phyloP scores from a whole-genome alignment of 2,113 vertebrate species.

The Arenaria interpres region DNA sequence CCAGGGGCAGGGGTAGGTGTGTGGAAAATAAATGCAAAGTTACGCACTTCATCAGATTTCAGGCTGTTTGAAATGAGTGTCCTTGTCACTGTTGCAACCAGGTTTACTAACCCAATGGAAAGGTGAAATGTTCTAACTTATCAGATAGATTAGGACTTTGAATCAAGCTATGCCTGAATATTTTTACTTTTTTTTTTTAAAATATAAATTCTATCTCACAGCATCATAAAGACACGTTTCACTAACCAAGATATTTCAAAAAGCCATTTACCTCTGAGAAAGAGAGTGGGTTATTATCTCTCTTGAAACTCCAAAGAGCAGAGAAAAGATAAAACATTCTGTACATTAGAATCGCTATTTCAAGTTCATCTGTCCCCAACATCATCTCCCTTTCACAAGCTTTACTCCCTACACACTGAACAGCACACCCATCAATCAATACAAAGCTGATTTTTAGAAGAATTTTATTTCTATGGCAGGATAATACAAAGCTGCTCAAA shows the following conservation, averaged over 20 bases:
- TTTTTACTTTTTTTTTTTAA: too few species aligned
- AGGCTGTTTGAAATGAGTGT: background rate
- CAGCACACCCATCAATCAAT: background rate
- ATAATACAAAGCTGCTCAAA: constrained; percentile 51
- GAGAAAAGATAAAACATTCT: background rate
- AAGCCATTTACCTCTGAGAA: background rate
- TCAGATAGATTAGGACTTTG: background rate
- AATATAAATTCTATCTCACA: background rate
- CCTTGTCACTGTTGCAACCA: background rate
- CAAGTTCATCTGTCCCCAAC: background rate
- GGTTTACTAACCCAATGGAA: background rate
- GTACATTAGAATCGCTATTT: background rate
- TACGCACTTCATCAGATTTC: background rate
- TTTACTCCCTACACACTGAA: background rate
- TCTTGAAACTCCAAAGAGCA: background rate
- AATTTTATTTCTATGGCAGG: constrained; percentile 66
- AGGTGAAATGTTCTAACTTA: background rate
- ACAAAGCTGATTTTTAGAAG: background rate
- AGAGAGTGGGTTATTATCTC: background rate
- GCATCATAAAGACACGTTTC: background rate
- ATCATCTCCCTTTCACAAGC: background rate
- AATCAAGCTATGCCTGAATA: too few species aligned
- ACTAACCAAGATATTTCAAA: background rate
- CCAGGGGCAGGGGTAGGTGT: background rate
- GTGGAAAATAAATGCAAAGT: background rate